Conservation (phyloP, 2,888 invertebrate species). For the Calephelis perditalis region DNA sequence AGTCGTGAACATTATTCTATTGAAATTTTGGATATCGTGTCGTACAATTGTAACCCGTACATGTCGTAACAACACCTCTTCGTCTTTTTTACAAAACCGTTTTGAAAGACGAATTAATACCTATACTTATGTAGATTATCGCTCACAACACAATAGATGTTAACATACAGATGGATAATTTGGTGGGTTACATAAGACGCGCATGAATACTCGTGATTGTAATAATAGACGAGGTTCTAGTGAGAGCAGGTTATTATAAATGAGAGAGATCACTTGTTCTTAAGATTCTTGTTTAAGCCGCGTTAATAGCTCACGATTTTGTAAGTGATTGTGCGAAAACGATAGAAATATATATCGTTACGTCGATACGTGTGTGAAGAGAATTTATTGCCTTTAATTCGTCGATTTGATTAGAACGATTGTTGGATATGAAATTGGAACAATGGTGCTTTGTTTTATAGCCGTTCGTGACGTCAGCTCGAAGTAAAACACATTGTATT, state of each 20-base stretch:
- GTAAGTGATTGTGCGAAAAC: slow-evolving; percentile 52
- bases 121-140: slow-evolving; percentile 76
- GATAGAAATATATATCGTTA: slow-evolving; percentile 44
- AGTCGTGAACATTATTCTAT: slow-evolving; percentile 49
- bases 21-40: slow-evolving; percentile 51
- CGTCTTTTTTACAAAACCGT: slow-evolving; percentile 63
- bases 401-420: slow-evolving; percentile 41
- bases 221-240: slow-evolving; percentile 54
- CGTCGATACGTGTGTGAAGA: slow-evolving; percentile 45
- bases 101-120: slow-evolving; percentile 75
- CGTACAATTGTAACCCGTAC: slow-evolving; percentile 24
- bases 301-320: slow-evolving; percentile 68
- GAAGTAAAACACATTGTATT: slow-evolving; percentile 5
- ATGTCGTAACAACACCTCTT: slow-evolving; percentile 58
- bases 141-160: slow-evolving; percentile 64
- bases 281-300: slow-evolving; percentile 34
- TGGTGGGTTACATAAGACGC: slow-evolving; percentile 61
- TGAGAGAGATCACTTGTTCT: slow-evolving; percentile 58
- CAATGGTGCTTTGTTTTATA: slow-evolving; percentile 27
- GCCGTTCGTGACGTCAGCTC: slow-evolving; percentile 1
- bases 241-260: slow-evolving; percentile 63
- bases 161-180: slow-evolving; percentile 68
- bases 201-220: slow-evolving; percentile 61
- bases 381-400: slow-evolving; percentile 60
- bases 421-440: slow-evolving; percentile 33